Evolutionary conservation across 2,888 invertebrate species (phyloP).

Genomic region (Carabus problematicus): DNA sequence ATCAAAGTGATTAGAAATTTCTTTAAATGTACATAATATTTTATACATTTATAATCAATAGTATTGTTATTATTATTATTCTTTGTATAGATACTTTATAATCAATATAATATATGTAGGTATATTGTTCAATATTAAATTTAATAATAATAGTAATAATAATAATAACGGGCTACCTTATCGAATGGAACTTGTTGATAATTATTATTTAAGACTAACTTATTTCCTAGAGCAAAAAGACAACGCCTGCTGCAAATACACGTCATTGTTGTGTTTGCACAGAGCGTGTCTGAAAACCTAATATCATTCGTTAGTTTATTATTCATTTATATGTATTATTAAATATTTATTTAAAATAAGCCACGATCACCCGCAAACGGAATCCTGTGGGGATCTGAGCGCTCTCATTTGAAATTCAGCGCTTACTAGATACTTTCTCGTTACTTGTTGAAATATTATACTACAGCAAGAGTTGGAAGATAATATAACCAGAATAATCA

Average conservation of each 20-base stretch:
- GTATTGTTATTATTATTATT: background rate
- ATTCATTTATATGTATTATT: slow-evolving; percentile 32
- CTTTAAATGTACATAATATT: slow-evolving; percentile 38
- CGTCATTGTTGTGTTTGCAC: slow-evolving; percentile 35
- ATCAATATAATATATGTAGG: slow-evolving; percentile 21
- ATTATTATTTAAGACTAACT: slow-evolving; percentile 37
- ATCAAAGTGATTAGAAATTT: slow-evolving; percentile 41
- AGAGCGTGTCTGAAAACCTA: slow-evolving; percentile 40
- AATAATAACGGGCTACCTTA: slow-evolving; percentile 36
- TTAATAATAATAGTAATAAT: slow-evolving; percentile 21
- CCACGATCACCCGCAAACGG: slow-evolving; percentile 35
- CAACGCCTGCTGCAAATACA: slow-evolving; percentile 20
- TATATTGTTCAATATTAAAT: slow-evolving; percentile 38
- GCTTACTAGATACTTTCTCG: slow-evolving; percentile 24
- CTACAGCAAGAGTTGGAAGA: slow-evolving; percentile 40
- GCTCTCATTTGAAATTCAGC: slow-evolving; percentile 23
- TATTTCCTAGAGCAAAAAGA: slow-evolving; percentile 39
- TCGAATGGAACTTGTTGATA: slow-evolving; percentile 42
- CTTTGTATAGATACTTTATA: background rate
- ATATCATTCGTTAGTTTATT: slow-evolving; percentile 38
- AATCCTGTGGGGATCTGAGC: slow-evolving; percentile 20
- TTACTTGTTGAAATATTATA: slow-evolving; percentile 29
- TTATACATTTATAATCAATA: slow-evolving; percentile 34
- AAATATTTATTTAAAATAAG: slow-evolving; percentile 39
- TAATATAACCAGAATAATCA: slow-evolving; percentile 22